Evolutionary conservation across 2,888 invertebrate genomes (phyloP).

Genomic region (Eupithecia pulchellata): DNA sequence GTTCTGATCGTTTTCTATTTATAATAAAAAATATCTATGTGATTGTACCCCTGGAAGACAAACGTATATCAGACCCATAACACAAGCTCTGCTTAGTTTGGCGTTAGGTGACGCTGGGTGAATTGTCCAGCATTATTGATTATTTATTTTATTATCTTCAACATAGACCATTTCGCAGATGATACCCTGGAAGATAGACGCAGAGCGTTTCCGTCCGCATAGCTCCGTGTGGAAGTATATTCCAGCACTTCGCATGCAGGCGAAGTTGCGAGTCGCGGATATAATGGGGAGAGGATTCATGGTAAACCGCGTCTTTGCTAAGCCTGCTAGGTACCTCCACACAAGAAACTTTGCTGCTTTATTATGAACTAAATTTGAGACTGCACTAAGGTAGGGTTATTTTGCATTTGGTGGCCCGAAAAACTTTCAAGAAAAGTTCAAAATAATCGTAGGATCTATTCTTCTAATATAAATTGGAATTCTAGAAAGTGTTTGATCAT

Average conservation of each 20-base stretch:
- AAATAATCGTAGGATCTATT: neutral
- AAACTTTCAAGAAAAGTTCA: neutral
- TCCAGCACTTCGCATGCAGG: slow-evolving; percentile 58
- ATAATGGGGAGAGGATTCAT: slow-evolving; percentile 57
- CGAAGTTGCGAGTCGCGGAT: slow-evolving; percentile 57
- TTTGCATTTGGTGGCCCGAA: neutral
- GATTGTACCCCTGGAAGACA: too few species aligned
- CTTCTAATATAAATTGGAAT: neutral
- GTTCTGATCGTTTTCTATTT: too few species aligned
- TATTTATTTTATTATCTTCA: too few species aligned
- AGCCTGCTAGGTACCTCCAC: slow-evolving; percentile 12
- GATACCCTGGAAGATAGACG: too few species aligned
- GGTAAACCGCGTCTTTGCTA: slow-evolving; percentile 44
- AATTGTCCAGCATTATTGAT: too few species aligned
- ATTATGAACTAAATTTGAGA: neutral
- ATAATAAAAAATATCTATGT: too few species aligned
- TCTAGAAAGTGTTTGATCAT: neutral
- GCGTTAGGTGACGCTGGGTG: too few species aligned
- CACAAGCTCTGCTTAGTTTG: too few species aligned
- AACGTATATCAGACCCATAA: too few species aligned
- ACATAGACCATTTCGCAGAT: too few species aligned
- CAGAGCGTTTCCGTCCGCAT: slow-evolving; percentile 6
- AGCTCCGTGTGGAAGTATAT: slow-evolving; percentile 47
- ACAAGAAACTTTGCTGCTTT: slow-evolving; percentile 31
- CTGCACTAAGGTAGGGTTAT: neutral